A percentile compares a stretch with the other conserved stretches of the same genome.
phyloP scores from a whole-genome alignment of 2,888 invertebrate species.

The Pseudococcus jackbeardsleyi region DNA sequence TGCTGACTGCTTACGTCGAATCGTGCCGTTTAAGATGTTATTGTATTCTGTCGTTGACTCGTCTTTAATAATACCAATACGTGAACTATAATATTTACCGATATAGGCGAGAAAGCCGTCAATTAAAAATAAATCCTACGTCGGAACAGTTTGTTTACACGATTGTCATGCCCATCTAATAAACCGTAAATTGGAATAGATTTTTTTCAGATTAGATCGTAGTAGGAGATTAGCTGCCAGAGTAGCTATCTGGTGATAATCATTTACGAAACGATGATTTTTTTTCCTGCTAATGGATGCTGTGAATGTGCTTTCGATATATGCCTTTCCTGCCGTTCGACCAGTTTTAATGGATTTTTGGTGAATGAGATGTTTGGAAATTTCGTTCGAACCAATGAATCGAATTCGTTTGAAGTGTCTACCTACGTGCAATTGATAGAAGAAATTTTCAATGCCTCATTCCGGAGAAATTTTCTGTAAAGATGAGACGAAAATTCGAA shows the following conservation, averaged over 20 bases:
- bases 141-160: conserved; percentile 19
- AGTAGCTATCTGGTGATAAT: background rate
- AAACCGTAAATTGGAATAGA: background rate
- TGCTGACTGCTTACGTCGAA: conserved; percentile 12
- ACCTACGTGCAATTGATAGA: background rate
- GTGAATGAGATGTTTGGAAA: background rate
- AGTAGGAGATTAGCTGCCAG: background rate
- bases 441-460: background rate
- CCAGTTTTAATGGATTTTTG: background rate
- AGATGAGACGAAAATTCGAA: background rate
- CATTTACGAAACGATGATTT: background rate
- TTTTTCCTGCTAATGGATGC: background rate
- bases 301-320: background rate
- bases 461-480: background rate
- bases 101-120: conserved; percentile 1
- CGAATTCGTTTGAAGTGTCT: background rate
- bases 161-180: conserved; percentile 26
- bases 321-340: background rate
- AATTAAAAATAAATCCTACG: conserved; percentile 3
- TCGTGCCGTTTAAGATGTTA: conserved; percentile 40
- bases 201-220: conserved; percentile 1
- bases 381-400: background rate
- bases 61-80: background rate
- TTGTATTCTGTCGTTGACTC: conserved; percentile 5
- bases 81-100: conserved; percentile 39